phyloP scores from a whole-genome alignment of 2,888 invertebrate species.

The Liposcelis brunnea region DNA sequence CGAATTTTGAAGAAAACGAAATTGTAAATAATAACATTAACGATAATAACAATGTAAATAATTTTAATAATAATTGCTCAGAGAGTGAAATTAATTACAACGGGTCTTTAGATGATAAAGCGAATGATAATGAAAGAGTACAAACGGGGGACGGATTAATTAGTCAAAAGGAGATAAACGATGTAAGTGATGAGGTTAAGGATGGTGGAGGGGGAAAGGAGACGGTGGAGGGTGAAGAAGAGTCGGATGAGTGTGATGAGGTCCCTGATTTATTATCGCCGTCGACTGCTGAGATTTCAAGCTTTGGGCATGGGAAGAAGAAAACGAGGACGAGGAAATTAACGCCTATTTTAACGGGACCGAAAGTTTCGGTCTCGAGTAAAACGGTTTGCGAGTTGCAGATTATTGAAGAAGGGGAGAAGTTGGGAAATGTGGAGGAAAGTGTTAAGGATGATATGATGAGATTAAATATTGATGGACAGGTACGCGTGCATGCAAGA shows the following conservation, averaged over 20 bases:
- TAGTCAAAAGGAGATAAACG: background rate
- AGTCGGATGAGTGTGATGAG: no score
- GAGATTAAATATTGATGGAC: no score
- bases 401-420: no score
- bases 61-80: conserved; percentile 12
- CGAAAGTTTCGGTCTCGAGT: no score
- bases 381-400: no score
- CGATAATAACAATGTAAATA: conserved; percentile 8
- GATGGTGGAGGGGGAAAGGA: background rate
- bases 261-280: no score
- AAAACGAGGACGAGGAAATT: background rate
- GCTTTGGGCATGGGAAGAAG: background rate
- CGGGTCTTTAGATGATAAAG: conserved; percentile 31
- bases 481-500: no score
- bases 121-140: conserved; percentile 37
- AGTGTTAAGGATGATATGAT: no score
- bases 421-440: no score
- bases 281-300: no score
- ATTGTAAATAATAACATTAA: background rate
- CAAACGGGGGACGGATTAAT: conserved; percentile 48
- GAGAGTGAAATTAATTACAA: conserved; percentile 26
- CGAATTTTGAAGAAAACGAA: background rate
- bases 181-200: conserved; percentile 5
- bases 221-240: no score
- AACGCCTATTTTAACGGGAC: conserved; percentile 1